Conservation (phyloP, 2,888 invertebrate genomes). For the Ganaspis brasiliensis region DNA sequence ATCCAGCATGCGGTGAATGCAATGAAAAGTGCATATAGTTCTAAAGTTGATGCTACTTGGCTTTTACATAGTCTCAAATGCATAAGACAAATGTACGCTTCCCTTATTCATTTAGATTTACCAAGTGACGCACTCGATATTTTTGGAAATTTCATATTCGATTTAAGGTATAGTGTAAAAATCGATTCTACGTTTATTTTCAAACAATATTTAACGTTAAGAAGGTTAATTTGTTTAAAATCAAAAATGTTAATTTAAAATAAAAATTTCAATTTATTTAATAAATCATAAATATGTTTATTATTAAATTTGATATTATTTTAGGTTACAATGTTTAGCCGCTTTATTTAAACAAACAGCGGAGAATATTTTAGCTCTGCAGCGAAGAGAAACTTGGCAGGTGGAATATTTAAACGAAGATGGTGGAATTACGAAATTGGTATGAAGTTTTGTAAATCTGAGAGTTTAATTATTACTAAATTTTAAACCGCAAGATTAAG, state of each 20-base stretch:
- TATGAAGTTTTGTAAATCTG: conserved; percentile 78
- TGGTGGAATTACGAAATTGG: conserved; percentile 92
- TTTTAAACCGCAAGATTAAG: neutral
- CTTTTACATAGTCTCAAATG: conserved; percentile 91
- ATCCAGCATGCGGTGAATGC: conserved; percentile 82
- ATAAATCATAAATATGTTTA: too few species aligned
- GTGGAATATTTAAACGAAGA: conserved; percentile 91
- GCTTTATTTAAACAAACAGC: conserved; percentile 92
- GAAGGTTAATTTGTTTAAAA: too few species aligned
- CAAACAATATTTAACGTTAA: too few species aligned
- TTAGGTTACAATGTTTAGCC: conserved; percentile 90
- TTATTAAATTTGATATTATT: neutral
- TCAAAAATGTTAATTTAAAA: too few species aligned
- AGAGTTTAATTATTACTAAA: too few species aligned
- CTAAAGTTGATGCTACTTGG: conserved; percentile 83
- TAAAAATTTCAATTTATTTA: too few species aligned
- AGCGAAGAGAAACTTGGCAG: conserved; percentile 91
- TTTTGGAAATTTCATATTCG: conserved; percentile 91
- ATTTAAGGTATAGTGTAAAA: conserved; percentile 84
- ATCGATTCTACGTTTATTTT: too few species aligned
- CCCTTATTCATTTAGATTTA: conserved; percentile 91
- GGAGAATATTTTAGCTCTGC: conserved; percentile 87
- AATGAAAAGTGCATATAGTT: conserved; percentile 76
- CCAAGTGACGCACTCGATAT: conserved; percentile 94
- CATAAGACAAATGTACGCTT: conserved; percentile 90